Conservation (phyloP, 2,113 vertebrate species). For the Lepus timidus region DNA sequence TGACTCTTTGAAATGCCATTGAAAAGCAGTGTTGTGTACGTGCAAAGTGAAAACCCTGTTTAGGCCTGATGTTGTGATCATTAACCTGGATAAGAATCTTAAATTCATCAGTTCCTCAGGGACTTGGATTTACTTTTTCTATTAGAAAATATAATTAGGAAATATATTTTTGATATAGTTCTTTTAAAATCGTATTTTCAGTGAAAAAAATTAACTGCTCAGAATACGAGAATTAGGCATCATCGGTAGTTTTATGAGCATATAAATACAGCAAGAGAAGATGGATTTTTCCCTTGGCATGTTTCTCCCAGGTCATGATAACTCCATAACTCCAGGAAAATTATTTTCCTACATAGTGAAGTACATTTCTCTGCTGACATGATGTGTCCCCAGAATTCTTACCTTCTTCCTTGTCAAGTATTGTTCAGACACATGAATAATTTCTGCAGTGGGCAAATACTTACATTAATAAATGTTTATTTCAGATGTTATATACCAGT, state of each 20-base stretch:
- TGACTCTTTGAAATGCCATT: neutral
- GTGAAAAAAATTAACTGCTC: neutral
- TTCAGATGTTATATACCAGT: neutral
- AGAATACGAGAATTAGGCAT: neutral
- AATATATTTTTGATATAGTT: neutral
- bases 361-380: neutral
- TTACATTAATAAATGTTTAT: neutral
- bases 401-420: neutral
- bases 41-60: neutral
- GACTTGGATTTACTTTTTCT: neutral
- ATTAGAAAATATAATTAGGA: neutral
- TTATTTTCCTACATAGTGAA: neutral
- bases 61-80: neutral
- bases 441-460: neutral
- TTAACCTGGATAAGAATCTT: neutral
- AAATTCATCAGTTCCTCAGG: neutral
- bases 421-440: neutral
- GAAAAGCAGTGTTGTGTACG: neutral
- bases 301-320: neutral
- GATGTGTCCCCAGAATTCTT: neutral
- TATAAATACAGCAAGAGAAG: neutral
- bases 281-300: neutral
- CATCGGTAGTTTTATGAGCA: neutral
- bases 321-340: neutral
- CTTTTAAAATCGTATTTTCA: neutral